Conservation (phyloP, 64 coral and sea anemone species). For the Hydrozoanthus tunicans region DNA sequence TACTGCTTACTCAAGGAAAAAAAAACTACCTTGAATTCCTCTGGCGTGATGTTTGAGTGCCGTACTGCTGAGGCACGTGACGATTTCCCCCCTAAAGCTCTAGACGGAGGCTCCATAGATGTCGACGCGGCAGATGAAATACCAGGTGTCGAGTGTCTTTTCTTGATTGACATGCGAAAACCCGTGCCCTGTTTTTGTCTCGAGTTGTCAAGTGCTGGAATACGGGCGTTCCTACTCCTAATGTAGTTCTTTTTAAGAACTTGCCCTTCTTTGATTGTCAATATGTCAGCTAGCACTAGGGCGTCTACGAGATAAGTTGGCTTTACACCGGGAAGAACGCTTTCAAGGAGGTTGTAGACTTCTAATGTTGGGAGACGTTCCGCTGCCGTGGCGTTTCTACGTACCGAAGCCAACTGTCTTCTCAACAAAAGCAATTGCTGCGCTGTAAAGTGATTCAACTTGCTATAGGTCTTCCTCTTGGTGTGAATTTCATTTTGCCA, state of each 20-base stretch:
- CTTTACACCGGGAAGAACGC: slow-evolving; percentile 42
- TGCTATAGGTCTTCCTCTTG: slow-evolving; percentile 17
- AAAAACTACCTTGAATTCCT: neutral
- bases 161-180: neutral
- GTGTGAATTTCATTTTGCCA: slow-evolving; percentile 27
- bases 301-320: slow-evolving; percentile 6
- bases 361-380: slow-evolving; percentile 53
- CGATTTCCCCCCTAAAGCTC: neutral
- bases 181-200: neutral
- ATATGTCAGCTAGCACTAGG: slow-evolving; percentile 21
- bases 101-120: neutral
- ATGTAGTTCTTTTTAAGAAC: slow-evolving; percentile 24
- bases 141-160: neutral
- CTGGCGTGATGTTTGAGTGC: neutral
- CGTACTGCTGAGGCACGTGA: neutral
- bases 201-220: neutral
- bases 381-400: neutral
- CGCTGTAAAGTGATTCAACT: slow-evolving; percentile 31
- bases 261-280: slow-evolving; percentile 16
- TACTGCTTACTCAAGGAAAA: neutral
- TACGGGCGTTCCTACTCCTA: neutral
- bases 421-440: slow-evolving; percentile 49
- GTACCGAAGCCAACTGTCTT: slow-evolving; percentile 23
- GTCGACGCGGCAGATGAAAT: neutral
- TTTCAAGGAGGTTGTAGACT: slow-evolving; percentile 46